Base-by-base conservation (phyloP, 2,113 vertebrate genomes). In the Ophthalmolycus amberensis region DNA sequence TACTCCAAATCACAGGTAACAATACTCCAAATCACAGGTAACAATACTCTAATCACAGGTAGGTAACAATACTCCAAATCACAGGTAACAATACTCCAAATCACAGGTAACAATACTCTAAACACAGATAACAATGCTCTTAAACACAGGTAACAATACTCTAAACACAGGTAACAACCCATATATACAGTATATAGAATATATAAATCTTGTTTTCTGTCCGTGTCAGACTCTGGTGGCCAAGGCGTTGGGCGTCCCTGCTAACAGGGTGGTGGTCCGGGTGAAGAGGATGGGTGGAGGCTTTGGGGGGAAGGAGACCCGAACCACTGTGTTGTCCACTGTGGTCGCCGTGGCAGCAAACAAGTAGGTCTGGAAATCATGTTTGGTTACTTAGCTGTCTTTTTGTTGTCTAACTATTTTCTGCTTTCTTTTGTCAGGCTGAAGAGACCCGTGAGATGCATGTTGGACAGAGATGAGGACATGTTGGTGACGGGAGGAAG, bases 281-380 rank as follows among this genome's bases (percentile, higher is more conserved):
- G 97, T 99, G 73, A 99, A 99, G 93, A 95, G 98, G 91, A 95
- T 99, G 94, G 98, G 98, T 37, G 98, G 98, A 77, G 98, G 97
- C 71, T 99, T 99, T 74, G 98, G 98, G 20, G 98, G 98, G n/a
- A 99, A 99, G 86, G 98, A 99, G 86, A 95, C 95, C 2, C 94
- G 97, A 15, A 96, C 85, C 79, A 96, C 93, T 0, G 0, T 97
- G 50, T 27, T 99, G 65, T 94, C 97, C 25, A 97, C 96, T 0
- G 96, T 89, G 8, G 96, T 96, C 2, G 97, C 97, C n/a, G 86
- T 99, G 18, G 97, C 98, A 70, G 98, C 98, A 2, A 87, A 96
- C 80, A 98, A 94, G 98, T 99, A 96, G 0, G 85, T 16, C 52
- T 5, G 3, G 29, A 0, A 3, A 0, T 46, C 16, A 2, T 38